phyloP scores from a whole-genome alignment of 2,888 invertebrate genomes.

The Drosophila maculinotata region DNA sequence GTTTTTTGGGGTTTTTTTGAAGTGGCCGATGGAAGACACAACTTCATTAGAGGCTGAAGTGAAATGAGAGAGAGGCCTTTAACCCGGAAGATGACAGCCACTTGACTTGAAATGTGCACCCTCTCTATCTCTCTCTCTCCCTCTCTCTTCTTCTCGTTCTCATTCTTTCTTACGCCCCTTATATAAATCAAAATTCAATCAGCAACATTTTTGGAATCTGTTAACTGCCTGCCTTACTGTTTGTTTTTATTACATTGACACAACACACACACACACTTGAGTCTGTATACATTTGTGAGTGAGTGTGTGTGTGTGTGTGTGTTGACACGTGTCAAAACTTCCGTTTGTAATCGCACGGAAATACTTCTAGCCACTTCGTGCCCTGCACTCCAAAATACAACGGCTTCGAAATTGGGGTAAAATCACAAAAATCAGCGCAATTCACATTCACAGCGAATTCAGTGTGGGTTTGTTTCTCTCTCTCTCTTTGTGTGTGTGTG shows the following conservation, averaged over 20 bases:
- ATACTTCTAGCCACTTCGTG: slow-evolving; percentile 74
- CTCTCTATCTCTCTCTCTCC: slow-evolving; percentile 2
- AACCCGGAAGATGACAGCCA: slow-evolving; percentile 48
- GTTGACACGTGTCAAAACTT: slow-evolving; percentile 84
- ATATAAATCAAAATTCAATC: slow-evolving; percentile 83
- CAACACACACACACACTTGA: slow-evolving; percentile 35
- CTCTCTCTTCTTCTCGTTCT: neutral
- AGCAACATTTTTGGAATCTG: slow-evolving; percentile 57
- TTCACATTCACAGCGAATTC: slow-evolving; percentile 35
- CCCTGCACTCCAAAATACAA: slow-evolving; percentile 51
- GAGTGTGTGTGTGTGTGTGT: slow-evolving; percentile 40
- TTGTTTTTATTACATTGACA: slow-evolving; percentile 76
- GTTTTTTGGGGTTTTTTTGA: slow-evolving; percentile 49
- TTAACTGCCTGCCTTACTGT: slow-evolving; percentile 55
- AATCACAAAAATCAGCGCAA: slow-evolving; percentile 64
- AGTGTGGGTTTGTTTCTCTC: neutral
- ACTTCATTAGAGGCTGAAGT: slow-evolving; percentile 64
- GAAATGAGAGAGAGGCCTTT: slow-evolving; percentile 51
- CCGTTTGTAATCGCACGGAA: slow-evolving; percentile 81
- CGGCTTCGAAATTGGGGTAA: slow-evolving; percentile 73
- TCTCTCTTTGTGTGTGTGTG: slow-evolving; percentile 8
- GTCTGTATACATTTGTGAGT: neutral
- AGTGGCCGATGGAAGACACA: slow-evolving; percentile 71
- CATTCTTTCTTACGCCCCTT: slow-evolving; percentile 14
- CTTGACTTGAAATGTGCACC: slow-evolving; percentile 47